Evolutionary conservation across 92 coral and sea anemone species (phyloP).

Genomic region (Actinernus sp.): DNA sequence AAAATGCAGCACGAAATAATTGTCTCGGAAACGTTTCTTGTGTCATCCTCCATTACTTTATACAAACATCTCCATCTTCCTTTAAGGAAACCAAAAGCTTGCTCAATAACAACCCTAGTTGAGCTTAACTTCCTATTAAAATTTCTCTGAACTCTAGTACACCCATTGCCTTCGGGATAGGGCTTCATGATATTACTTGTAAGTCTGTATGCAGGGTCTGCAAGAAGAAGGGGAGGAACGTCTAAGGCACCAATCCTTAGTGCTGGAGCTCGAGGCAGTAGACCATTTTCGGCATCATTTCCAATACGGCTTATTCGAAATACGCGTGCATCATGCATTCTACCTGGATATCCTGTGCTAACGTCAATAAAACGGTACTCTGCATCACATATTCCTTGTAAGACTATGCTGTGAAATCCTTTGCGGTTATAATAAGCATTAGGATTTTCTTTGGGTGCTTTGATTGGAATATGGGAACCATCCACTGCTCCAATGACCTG

Average conservation of each 20-base stretch:
- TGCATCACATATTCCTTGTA: neutral
- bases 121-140: constrained; percentile 1
- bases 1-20: neutral
- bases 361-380: neutral
- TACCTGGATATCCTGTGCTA: constrained; percentile 1
- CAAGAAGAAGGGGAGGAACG: neutral
- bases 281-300: neutral
- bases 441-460: neutral
- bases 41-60: constrained; percentile 2
- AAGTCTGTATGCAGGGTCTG: neutral
- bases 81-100: neutral
- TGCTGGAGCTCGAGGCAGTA: neutral
- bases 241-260: neutral
- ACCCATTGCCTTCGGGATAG: neutral
- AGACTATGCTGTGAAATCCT: neutral
- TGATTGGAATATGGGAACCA: constrained; percentile 4
- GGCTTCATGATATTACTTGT: neutral
- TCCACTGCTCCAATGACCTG: constrained; percentile 1
- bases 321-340: constrained; percentile 2
- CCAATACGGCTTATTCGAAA: neutral
- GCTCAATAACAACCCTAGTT: neutral
- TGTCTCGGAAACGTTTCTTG: neutral
- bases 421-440: neutral
- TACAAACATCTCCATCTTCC: constrained; percentile 4
- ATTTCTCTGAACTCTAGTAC: neutral